Evolutionary conservation across 2,797 vertebrate species (phyloP).

Genomic region (Acanthurus tractus): DNA sequence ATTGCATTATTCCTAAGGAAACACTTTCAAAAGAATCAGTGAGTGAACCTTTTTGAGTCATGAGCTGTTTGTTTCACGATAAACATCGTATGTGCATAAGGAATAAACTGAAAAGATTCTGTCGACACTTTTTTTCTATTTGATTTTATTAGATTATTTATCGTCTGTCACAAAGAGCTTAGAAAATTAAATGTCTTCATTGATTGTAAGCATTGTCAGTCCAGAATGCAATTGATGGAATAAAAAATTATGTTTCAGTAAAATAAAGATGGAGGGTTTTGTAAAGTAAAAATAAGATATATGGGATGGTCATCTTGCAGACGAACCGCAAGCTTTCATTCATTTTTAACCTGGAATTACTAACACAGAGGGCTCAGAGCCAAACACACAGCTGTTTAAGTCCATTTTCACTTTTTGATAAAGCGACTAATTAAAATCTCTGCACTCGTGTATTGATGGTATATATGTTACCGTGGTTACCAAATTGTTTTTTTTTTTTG

Average conservation of each 20-base stretch:
- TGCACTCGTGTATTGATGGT: neutral
- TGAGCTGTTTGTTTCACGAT: neutral
- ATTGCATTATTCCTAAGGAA: neutral
- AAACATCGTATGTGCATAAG: neutral
- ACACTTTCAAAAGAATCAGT: neutral
- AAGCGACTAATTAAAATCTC: too few relatives aligned
- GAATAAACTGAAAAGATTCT: neutral
- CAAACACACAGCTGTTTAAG: conserved; percentile 1
- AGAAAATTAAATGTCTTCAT: neutral
- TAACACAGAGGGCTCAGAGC: neutral
- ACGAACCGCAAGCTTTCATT: neutral
- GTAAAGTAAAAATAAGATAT: neutral
- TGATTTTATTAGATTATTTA: neutral
- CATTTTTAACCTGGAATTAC: neutral
- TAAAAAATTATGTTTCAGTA: neutral
- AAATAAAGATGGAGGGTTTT: neutral
- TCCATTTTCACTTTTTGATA: neutral
- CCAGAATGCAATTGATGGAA: neutral
- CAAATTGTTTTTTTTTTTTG: neutral
- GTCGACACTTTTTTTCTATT: too few relatives aligned
- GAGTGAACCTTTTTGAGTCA: neutral
- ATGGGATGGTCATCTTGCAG: neutral
- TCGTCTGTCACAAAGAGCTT: neutral
- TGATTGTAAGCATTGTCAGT: neutral
- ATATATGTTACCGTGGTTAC: neutral